A percentile compares a stretch with the other conserved stretches of the same genome.
These are phyloP conservation scores for Crossaster papposus DNA, from an alignment of 53 echinoderm and acorn worm species.

Conservation along the genomic window DNA sequence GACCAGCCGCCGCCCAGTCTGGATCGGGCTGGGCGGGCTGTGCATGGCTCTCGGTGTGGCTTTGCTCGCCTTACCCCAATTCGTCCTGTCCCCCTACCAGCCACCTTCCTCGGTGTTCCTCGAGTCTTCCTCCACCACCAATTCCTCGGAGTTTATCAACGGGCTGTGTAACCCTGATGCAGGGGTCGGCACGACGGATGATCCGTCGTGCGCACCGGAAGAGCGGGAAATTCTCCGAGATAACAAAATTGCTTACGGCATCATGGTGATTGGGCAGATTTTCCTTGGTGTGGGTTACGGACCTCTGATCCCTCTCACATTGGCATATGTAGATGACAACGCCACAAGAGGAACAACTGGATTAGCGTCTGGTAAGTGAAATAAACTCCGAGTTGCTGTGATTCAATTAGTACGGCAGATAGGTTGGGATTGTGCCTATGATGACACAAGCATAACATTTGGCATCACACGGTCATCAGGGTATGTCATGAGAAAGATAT, in stretches of 20 bases:
- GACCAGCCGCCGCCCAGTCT: conserved; percentile 73
- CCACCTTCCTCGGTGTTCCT: neutral
- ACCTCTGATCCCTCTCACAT: conserved; percentile 74
- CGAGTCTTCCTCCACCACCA: neutral
- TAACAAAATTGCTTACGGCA: conserved; percentile 65
- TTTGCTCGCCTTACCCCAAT: conserved; percentile 69
- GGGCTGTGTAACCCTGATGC: conserved; percentile 28
- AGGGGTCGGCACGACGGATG: neutral
- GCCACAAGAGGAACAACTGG: conserved; percentile 73
- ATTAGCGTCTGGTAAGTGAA: conserved; percentile 69
- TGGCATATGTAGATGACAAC: conserved; percentile 80
- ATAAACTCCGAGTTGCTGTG: neutral
- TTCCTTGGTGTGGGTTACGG: conserved; percentile 77
- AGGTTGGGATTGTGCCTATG: too few species aligned
- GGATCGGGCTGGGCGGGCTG: conserved; percentile 75
- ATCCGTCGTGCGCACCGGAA: conserved; percentile 16
- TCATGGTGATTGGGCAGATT: conserved; percentile 72
- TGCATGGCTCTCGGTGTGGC: conserved; percentile 67
- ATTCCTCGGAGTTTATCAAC: neutral
- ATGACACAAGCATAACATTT: too few species aligned
- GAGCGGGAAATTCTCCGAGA: conserved; percentile 40
- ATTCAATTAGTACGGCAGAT: too few species aligned
- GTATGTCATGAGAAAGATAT: too few species aligned
- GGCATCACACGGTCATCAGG: too few species aligned
- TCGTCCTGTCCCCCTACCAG: conserved; percentile 68